Evolutionary conservation across 2,888 invertebrate species (phyloP), one percentile per base, ranked within the genome.

Genomic region (Malacosoma neustria): DNA sequence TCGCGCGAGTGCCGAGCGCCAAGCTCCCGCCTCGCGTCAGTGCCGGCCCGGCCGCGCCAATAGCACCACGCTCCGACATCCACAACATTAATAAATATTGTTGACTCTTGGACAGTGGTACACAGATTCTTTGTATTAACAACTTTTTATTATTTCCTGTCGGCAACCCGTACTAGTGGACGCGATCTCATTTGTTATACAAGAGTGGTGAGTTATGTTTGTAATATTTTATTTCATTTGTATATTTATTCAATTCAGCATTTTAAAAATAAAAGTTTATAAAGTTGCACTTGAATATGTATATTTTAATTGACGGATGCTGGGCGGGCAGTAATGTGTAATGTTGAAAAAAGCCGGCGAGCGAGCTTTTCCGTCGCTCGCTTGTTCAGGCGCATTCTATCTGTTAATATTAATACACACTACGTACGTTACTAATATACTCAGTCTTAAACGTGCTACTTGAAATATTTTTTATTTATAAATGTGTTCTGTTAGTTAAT

Each of bases 31-130:
- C 62, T 60, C 74, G 77, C 80, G 76, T 80, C 82, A 85, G 85
- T 85, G 85, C 85, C 85, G 85, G 84, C 81, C 81, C 80, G 81
- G 82, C 84, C 85, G 85, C 77, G 85, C 82, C 82, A 69, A 65
- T 63, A 74, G 71, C 65, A 74, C 62, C 74, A 85, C 85, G 85
- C 70, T 70, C 70, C 74, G 66, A 65, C 62, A 59, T 61, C 57
- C 49, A 48, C 51, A 53, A 50, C 36, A 32, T 40, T 14, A 14
- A 5, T 11, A 11, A 7, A 39, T 22, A 22, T 22, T 61, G 57
- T 60, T 61, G 50, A 58, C 61, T 59, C 57, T 66, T 70, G 74
- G 71, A 73, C 72, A 71, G 72, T 79, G 75, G 69, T 62, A 63
- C 51, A 61, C 46, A 56, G 38, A 54, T 34, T 51, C 47, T 54